Base-by-base conservation (phyloP, 2,888 invertebrate genomes). In the Ophraella communa region DNA sequence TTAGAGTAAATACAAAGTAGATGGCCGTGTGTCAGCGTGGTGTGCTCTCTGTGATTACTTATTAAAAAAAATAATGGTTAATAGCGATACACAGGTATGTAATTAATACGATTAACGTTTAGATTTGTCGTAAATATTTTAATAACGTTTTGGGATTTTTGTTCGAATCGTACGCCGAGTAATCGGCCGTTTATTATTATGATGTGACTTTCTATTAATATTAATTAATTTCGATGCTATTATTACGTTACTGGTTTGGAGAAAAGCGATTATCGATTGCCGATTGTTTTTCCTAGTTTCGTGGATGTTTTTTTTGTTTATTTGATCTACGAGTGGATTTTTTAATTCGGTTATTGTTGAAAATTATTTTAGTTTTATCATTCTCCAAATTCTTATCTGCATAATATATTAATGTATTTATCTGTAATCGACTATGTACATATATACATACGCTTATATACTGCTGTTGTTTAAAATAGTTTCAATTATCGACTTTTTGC, bases 1-100 rank as follows among this genome's bases (percentile, higher is more conserved):
- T 87, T 87, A 87, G 87, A 87, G 87, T 87, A 87, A 87, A 87
- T 87, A 87, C 87, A 87, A 87, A 87, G 87, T 87, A 86, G 86
- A 87, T 85, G 85, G 85, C 86, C 85, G 84, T 84, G n/a, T n/a
- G 85, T 86, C 85, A 85, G 86, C 85, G 86, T 86, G 86, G 84
- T 83, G 83, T 84, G 78, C 78, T 76, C 77, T 78, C 77, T 77
- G 77, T 79, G 79, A 79, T 79, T 78, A 78, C 77, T 76, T 75
- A 72, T 72, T 72, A 73, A 74, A 73, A 74, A 80, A 81, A 81
- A n/a, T n/a, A 78, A 83, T 83, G 83, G 83, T 82, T 80, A 82
- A 81, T 75, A 78, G 78, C 72, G 80, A 79, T 73, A 80, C 83
- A 75, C 82, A 83, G 83, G 83, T 83, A 80, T 71, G 78, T 75